Base-by-base conservation (phyloP, 2,113 vertebrate species). In the Albula goreensis region DNA sequence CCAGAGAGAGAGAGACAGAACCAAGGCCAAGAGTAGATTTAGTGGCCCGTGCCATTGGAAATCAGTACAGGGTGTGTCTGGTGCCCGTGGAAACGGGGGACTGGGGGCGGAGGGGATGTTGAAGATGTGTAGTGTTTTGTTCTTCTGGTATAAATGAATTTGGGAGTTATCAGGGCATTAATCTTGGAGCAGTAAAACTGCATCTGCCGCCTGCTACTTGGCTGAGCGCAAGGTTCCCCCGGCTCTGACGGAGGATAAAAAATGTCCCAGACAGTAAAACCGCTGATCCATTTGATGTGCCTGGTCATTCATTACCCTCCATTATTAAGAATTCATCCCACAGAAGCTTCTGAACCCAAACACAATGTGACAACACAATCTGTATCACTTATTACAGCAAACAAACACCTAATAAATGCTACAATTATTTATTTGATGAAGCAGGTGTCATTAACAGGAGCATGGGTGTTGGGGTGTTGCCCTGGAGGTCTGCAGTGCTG, bases 121-220 rank as follows among this genome's bases (percentile, higher is more conserved):
- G 50, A 53, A 84, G 53, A 17, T 41, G 48, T 31, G 49, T 8
- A 17, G 60, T 52, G 80, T 66, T 86, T 81, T 86, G 57, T 74
- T 60, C 25, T 81, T 17, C 57, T 25, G 60, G 57, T 51, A 17
- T 81, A 86, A 63, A 80, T 80, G 78, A 81, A 85, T 80, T 85
- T 79, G 15, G 17, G 22, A 63, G 48, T 50, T 50, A 49, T 50
- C 48, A 15, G 31, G 53, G 22, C 49, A 41, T 81, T 81, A 50
- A 81, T 81, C 79, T 51, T 51, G 19, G 78, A 81, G 74, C 57
- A 74, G 78, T 86, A 81, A 81, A 81, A 50, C 57, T 51, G 51
- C 31, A 52, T 80, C 41, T 86, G 49, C 57, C 50, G 2, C 63
- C 57, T 81, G 57, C 48, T 52, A 31, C 41, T 57, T 81, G 78